Percentiles rank a stretch among this genome's conserved stretches.
phyloP scores from a whole-genome alignment of 2,113 vertebrate species.

The Shinisaurus crocodilurus region DNA sequence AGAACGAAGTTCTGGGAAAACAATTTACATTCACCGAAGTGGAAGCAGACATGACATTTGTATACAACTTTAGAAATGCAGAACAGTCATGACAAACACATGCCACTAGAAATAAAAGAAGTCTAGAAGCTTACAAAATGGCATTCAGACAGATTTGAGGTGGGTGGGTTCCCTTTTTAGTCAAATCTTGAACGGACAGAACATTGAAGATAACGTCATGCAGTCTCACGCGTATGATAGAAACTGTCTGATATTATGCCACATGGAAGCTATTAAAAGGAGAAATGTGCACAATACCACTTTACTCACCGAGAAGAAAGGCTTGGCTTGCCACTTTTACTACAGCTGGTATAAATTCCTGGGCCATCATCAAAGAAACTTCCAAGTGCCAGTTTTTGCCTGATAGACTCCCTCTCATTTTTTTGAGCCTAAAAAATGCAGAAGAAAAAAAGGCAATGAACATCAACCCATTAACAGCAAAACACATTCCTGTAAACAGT shows the following conservation, averaged over 20 bases:
- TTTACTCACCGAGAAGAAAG: constrained; percentile 92
- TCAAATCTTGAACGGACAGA: neutral
- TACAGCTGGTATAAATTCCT: constrained; percentile 96
- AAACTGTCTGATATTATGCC: neutral
- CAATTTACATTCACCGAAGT: neutral
- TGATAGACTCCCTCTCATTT: constrained; percentile 98
- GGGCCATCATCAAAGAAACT: constrained; percentile 99
- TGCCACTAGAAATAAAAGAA: neutral
- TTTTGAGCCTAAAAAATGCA: constrained; percentile 90
- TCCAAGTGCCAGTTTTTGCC: constrained; percentile 98
- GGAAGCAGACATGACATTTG: neutral
- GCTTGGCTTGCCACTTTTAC: constrained; percentile 98
- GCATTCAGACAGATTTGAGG: neutral
- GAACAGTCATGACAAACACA: neutral
- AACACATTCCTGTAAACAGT: neutral
- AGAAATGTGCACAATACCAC: neutral
- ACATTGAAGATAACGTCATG: neutral
- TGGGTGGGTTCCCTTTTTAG: neutral
- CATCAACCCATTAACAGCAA: fast-evolving
- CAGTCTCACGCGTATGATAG: fast-evolving
- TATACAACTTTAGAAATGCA: constrained; percentile 1
- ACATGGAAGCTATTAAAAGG: constrained; percentile 1
- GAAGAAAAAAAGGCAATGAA: constrained; percentile 16
- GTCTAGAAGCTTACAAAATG: neutral
- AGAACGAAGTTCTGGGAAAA: neutral